A percentile compares a stretch with the other conserved stretches of the same genome.
Evolutionary conservation across 2,888 invertebrate species (phyloP).

Genomic region (Acrobasis consociella): DNA sequence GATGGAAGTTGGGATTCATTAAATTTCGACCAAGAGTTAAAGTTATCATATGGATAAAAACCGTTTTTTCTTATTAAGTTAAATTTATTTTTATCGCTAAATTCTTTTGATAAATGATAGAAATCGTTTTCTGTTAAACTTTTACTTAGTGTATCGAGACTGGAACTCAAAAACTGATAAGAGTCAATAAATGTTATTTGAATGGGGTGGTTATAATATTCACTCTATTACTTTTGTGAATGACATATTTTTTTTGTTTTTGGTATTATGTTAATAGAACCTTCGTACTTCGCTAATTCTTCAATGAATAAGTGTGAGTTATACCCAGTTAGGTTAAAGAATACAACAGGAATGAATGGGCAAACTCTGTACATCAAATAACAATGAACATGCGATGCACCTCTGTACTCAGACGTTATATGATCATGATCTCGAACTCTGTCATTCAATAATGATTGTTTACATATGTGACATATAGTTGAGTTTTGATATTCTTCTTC

Average conservation of each 20-base stretch:
- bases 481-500: slow-evolving; percentile 14
- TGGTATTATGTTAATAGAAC: slow-evolving; percentile 32
- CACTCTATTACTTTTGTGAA: no score
- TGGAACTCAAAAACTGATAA: slow-evolving; percentile 2
- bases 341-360: slow-evolving; percentile 35
- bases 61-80: no score
- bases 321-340: slow-evolving; percentile 37
- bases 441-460: background rate
- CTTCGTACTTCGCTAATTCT: slow-evolving; percentile 30
- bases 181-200: slow-evolving; percentile 23
- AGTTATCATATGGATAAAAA: no score
- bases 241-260: slow-evolving; percentile 32
- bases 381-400: slow-evolving; percentile 31
- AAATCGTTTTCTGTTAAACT: no score
- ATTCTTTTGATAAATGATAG: no score
- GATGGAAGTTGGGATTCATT: no score
- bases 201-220: slow-evolving; percentile 4
- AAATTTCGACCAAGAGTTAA: no score
- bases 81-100: no score
- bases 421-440: slow-evolving; percentile 29
- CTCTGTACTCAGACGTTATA: slow-evolving; percentile 28
- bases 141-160: no score
- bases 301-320: slow-evolving; percentile 35
- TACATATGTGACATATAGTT: slow-evolving; percentile 19
- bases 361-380: slow-evolving; percentile 31